Evolutionary conservation across 2,797 vertebrate species (phyloP).

Genomic region (Tenualosa thibaudeaui): DNA sequence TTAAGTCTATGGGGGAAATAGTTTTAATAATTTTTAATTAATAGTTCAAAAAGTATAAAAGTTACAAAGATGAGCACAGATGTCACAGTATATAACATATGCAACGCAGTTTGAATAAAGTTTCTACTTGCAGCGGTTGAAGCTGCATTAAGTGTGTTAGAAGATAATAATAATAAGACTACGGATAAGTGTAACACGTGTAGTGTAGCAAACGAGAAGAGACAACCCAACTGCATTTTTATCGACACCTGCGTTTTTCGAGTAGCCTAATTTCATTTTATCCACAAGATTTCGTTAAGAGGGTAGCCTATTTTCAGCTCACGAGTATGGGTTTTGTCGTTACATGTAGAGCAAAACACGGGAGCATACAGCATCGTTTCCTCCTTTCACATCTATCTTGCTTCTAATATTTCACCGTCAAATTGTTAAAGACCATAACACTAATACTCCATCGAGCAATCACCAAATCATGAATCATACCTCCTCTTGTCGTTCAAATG

Average conservation of each 20-base stretch:
- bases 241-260: too few species aligned
- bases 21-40: too few species aligned
- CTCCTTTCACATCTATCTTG: not conserved
- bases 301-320: not conserved
- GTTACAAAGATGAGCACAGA: too few species aligned
- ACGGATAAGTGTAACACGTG: too few species aligned
- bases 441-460: not conserved
- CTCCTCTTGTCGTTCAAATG: not conserved
- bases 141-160: too few species aligned
- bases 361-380: not conserved
- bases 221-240: not conserved
- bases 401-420: not conserved
- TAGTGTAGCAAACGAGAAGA: not conserved
- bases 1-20: too few species aligned
- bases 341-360: not conserved
- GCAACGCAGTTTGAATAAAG: too few species aligned
- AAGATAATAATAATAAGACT: too few species aligned
- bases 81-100: too few species aligned
- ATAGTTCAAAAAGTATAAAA: too few species aligned
- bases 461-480: not conserved
- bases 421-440: not conserved
- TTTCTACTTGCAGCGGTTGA: too few species aligned
- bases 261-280: not conserved
- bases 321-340: too few species aligned
- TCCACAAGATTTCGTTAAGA: not conserved